These are phyloP conservation scores for Fundulus diaphanus DNA, from an alignment of 2,797 vertebrate genomes.

Conservation along the genomic window DNA sequence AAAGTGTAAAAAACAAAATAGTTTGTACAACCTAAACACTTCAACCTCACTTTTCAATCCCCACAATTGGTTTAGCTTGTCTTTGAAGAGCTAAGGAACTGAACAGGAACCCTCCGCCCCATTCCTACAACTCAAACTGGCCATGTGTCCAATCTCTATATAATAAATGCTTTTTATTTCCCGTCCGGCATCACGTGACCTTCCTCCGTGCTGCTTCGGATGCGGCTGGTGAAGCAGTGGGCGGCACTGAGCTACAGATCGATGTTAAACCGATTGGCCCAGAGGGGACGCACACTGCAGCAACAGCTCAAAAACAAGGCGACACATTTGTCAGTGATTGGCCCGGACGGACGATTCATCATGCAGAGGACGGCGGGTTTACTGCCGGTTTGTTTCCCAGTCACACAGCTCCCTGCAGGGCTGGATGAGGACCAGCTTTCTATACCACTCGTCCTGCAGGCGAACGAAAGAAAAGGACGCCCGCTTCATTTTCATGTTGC, in stretches of 20 bases:
- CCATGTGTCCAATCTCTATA: not conserved
- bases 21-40: not conserved
- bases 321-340: constrained; percentile 32
- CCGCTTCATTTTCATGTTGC: constrained; percentile 42
- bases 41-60: not conserved
- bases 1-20: not conserved
- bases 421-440: constrained; percentile 21
- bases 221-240: constrained; percentile 19
- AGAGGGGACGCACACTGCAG: constrained; percentile 25
- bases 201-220: not conserved
- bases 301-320: constrained; percentile 14
- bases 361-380: constrained; percentile 21
- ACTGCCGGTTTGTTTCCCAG: constrained; percentile 19
- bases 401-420: constrained; percentile 28
- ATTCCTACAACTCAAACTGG: not conserved
- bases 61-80: not conserved
- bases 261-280: constrained; percentile 34
- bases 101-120: not conserved
- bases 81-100: not conserved
- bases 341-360: constrained; percentile 26
- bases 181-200: constrained; percentile 18
- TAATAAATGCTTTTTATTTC: not conserved
- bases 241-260: constrained; percentile 25
- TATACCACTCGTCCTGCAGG: constrained; percentile 8
- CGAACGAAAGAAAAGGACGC: constrained; percentile 19